Evolutionary conservation across 2,888 invertebrate species (phyloP), one percentile per base, ranked within the genome.

Genomic region (Atherix ibis): DNA sequence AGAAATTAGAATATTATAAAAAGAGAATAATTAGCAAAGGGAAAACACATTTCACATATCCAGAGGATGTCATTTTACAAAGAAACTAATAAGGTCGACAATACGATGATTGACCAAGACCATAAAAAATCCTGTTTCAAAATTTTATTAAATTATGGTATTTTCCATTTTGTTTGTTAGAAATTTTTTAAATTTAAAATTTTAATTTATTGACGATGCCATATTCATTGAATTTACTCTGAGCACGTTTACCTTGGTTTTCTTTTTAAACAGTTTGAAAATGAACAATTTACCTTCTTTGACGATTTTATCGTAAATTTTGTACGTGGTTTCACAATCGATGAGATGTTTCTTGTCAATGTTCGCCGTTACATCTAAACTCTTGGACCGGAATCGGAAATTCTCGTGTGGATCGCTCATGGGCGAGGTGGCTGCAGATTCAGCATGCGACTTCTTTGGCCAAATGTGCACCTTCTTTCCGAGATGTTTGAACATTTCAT

Each of bases 311-410:
- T 85, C 82, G 56, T 73, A 85, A 48, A 85, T 83, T 53, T 73
- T 70, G 53, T 85, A 85, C 4, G 83, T 84, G 6, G 81, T 71
- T 33, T 77, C 83, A 52, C 83, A 82, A 52, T 85, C 84, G 40
- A 71, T 70, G n/a, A 75, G 62, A 38, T 69, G 59, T 39, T 66
- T 67, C 44, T 65, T 57, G 39, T 47, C 49, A 16, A 51, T 42
- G 32, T 68, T 58, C 31, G 69, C 59, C 35, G 67, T 67, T 5
- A 64, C 68, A 53, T 84, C 85, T 45, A 84, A 63, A 31, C 83
- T 83, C 52, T 82, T 82, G 27, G 83, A 83, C 30, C 85, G 67
- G 29, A 71, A 71, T 13, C 85, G 67, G 51, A 83, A 84, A 47
- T 76, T 77, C 25, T 73, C 74, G 32, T 63, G 56, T 24, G 56